Evolutionary conservation across 2,113 vertebrate species (phyloP).

Genomic region (Leuciscus idus): DNA sequence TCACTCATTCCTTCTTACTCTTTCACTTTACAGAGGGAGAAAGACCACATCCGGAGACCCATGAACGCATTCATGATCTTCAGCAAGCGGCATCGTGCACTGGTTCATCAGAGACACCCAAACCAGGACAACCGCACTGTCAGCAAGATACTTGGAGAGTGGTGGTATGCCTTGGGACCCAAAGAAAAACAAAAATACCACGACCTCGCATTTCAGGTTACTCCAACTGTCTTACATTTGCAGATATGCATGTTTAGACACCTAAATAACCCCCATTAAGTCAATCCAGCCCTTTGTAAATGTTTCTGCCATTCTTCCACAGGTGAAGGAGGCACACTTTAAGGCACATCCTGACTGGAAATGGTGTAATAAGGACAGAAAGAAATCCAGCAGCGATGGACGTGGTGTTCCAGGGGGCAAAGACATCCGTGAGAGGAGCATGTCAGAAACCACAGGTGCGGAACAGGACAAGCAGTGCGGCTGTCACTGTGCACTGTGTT

Average conservation of each 20-base stretch:
- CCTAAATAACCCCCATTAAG: not conserved
- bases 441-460: conserved; percentile 85
- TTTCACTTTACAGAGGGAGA: conserved; percentile 79
- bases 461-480: not conserved
- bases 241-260: not conserved
- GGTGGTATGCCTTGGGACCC: conserved; percentile 92
- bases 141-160: conserved; percentile 94
- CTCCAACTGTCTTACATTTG: not conserved
- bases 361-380: conserved; percentile 94
- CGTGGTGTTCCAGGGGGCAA: conserved; percentile 77
- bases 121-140: conserved; percentile 95
- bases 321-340: conserved; percentile 96
- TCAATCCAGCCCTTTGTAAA: not conserved
- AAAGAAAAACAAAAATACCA: conserved; percentile 96
- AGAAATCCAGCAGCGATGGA: conserved; percentile 87
- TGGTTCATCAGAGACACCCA: conserved; percentile 92
- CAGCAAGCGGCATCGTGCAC: conserved; percentile 90
- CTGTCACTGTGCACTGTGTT: not conserved
- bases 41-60: conserved; percentile 91
- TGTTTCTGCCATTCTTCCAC: conserved; percentile 22
- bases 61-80: conserved; percentile 98
- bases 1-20: conserved; percentile 15
- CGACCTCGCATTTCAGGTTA: conserved; percentile 92
- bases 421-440: conserved; percentile 85
- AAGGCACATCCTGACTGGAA: conserved; percentile 94